Conservation (phyloP, 64 coral and sea anemone genomes). For the Porites lutea region DNA sequence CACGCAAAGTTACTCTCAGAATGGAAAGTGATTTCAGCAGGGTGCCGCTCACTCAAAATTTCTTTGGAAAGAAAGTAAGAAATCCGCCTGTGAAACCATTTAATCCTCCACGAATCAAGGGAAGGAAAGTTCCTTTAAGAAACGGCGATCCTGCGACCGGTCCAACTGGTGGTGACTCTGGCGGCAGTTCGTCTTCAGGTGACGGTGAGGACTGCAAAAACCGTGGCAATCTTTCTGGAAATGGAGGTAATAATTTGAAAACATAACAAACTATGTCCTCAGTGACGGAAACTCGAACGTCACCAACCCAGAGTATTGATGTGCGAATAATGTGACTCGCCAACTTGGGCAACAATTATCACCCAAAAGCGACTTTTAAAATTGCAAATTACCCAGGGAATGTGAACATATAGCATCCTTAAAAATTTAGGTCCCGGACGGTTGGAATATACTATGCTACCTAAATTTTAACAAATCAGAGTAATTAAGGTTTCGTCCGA, state of each 20-base stretch:
- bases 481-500: background rate
- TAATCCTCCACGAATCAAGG: background rate
- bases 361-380: background rate
- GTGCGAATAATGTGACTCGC: background rate
- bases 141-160: background rate
- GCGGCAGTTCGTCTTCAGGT: background rate
- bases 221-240: background rate
- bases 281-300: background rate
- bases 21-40: background rate
- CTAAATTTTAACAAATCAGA: background rate
- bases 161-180: background rate
- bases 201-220: background rate
- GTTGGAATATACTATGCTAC: background rate
- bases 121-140: background rate
- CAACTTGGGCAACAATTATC: background rate
- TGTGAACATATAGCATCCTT: background rate
- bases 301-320: background rate
- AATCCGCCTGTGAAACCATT: conserved; percentile 14
- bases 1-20: conserved; percentile 8
- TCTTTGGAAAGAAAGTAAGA: background rate
- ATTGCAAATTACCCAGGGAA: background rate
- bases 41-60: background rate
- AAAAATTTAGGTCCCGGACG: background rate
- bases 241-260: background rate
- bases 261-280: background rate